These are phyloP conservation scores for Sebastes glaucus DNA, from an alignment of 2,797 vertebrate species.

Conservation along the genomic window DNA sequence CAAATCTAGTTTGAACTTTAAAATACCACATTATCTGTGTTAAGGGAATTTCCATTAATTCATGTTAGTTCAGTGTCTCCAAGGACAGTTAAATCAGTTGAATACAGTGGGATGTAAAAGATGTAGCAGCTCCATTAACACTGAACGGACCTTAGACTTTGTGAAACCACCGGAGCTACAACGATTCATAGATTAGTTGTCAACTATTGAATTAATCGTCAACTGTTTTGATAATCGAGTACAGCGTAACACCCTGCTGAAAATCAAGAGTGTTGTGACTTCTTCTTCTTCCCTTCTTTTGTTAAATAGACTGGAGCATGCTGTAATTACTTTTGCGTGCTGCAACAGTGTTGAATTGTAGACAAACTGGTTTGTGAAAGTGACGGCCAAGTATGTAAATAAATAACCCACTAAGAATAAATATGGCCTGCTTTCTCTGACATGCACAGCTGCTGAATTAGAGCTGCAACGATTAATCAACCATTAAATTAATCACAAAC, in stretches of 20 bases:
- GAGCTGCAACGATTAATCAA: no score
- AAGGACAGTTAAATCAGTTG: background rate
- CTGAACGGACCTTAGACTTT: background rate
- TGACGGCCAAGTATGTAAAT: background rate
- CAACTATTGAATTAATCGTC: no score
- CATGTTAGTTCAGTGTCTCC: background rate
- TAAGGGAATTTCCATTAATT: background rate
- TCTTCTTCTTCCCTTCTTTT: background rate
- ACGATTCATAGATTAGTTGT: no score
- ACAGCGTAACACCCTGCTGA: background rate
- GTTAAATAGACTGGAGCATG: background rate
- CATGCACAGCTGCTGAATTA: background rate
- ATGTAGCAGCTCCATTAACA: background rate
- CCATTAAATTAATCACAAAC: no score
- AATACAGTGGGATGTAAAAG: background rate
- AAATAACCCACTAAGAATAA: background rate
- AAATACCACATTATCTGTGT: background rate
- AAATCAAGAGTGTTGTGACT: background rate
- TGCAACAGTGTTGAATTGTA: background rate
- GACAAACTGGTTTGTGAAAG: constrained; percentile 7
- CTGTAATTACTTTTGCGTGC: background rate
- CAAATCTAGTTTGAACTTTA: background rate
- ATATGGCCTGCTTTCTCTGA: background rate
- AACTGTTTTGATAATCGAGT: no score
- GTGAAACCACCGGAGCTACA: background rate